Percentiles rank a stretch among this genome's conserved stretches.
Evolutionary conservation across 1,140 invertebrate genomes (phyloP).

Genomic region (Brachystomella parvula): DNA sequence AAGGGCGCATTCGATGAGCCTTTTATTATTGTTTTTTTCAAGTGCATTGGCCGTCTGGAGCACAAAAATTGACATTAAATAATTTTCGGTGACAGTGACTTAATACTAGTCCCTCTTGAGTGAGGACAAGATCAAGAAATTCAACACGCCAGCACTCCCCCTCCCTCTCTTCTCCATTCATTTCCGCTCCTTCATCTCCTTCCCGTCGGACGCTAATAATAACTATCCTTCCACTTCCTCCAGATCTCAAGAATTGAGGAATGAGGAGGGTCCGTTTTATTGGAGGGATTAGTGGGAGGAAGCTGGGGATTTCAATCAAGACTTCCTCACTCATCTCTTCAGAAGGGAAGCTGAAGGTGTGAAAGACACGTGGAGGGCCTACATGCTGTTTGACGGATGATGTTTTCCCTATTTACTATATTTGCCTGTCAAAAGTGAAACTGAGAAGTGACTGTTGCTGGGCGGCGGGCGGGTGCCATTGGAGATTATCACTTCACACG

Average conservation of each 20-base stretch:
- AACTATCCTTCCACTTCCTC: background rate
- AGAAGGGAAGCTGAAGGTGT: background rate
- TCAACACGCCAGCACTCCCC: background rate
- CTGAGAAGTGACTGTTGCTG: background rate
- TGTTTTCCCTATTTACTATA: background rate
- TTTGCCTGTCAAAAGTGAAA: background rate
- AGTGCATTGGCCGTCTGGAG: no score
- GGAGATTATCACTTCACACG: background rate
- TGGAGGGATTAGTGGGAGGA: background rate
- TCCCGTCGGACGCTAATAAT: background rate
- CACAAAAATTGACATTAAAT: no score
- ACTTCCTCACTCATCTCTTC: no score
- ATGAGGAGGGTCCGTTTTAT: background rate
- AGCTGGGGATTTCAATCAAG: no score
- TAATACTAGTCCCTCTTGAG: no score
- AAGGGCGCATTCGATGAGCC: no score
- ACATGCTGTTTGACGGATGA: background rate
- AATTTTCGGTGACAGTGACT: no score
- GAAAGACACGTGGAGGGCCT: background rate
- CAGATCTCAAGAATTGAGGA: background rate
- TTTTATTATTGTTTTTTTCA: background rate
- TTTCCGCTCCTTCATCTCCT: background rate
- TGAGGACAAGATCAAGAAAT: background rate
- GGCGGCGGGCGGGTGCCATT: background rate
- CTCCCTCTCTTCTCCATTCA: background rate